Base-by-base conservation (phyloP, 2,888 invertebrate species). In the Eupithecia subumbrata region DNA sequence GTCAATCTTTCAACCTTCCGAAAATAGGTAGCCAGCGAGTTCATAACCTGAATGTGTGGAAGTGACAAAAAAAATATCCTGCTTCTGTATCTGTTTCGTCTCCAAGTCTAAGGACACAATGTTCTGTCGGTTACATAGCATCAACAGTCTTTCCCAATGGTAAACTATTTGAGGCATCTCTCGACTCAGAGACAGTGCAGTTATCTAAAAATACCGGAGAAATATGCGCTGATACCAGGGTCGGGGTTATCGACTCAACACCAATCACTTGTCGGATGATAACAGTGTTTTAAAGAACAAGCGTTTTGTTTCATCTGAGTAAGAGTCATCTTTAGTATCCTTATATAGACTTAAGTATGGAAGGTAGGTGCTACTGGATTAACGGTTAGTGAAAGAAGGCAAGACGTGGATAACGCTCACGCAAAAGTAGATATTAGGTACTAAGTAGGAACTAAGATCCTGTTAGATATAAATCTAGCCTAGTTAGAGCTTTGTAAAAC, bases 121-220 rank as follows among this genome's bases (percentile, higher is more conserved):
- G 45, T 9, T n/a, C 52, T 52, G n/a, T 52, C 2, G 11, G 52
- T 11, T 22, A 56, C 52, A 3, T 11, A 56, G 9, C n/a, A 56
- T 11, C 52, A 56, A n/a, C 48, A 52, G n/a, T 52, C 18, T 52
- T 52, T 9, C n/a, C 52, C 52, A 56, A 22, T 52, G 52, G 52
- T 22, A 60, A 25, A 72, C 69, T 34, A 74, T 69, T 69, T 37
- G 14, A 74, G 67, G 45, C 72, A 66, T 74, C 69, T 73, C 71
- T 60, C 60, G 18, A 30, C 56, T 66, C 34, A 74, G 72, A 72
- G 74, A 72, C 60, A 67, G 16, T 64, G 72, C 74, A 66, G 72
- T 78, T 78, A 78, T 77, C 78, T 77, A 79, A 79, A 81, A 79
- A 80, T 75, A 81, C 76, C 71, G 43, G 78, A 77, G 79, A 76